Evolutionary conservation across 2,797 vertebrate species (phyloP), one percentile per base, ranked within the genome.

Genomic region (Ptychadena robeensis): DNA sequence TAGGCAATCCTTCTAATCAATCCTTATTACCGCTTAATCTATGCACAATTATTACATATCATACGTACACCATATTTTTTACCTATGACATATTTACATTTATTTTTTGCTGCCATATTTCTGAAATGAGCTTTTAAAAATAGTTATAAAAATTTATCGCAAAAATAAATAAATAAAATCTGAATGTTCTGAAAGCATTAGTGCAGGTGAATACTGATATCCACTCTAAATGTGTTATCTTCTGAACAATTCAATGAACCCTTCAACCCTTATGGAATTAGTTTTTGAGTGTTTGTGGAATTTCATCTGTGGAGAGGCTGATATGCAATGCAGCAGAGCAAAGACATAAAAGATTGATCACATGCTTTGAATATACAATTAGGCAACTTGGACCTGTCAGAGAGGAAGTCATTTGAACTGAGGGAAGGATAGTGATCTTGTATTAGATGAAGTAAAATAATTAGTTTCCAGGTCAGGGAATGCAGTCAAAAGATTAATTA

Each of bases 241-340:
- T 68, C 71, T 86, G 65, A 88, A 89, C 87, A 88, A 83, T 82
- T 87, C 82, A 87, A 78, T 85, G 81, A 87, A 77, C 35, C 72
- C 64, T 59, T 87, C 84, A 89, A 87, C 73, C 80, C 86, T 89
- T 73, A 83, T 76, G 87, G 85, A 89, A 91, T 89, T 87, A 89
- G 87, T 87, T 89, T 88, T 88, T 67, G 87, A 90, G 86, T 75
- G 68, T 86, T 75, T 90, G 48, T 86, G 86, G 82, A 87, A 88
- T 86, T 86, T 87, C 80, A 87, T 83, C 83, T 87, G 77, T 83
- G 70, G 38, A 64, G 71, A 85, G 84, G 80, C 76, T 85, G 85
- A 90, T 83, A 87, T 73, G 82, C 81, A 81, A 35, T 57, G 66
- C 81, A 71, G 72, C 81, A 86, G 73, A 61, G 57, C 61, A 83